Percentiles rank a stretch among this genome's conserved stretches.
These are phyloP conservation scores for Drosophila ambigua DNA, from an alignment of 1,140 invertebrate genomes.

Conservation along the genomic window DNA sequence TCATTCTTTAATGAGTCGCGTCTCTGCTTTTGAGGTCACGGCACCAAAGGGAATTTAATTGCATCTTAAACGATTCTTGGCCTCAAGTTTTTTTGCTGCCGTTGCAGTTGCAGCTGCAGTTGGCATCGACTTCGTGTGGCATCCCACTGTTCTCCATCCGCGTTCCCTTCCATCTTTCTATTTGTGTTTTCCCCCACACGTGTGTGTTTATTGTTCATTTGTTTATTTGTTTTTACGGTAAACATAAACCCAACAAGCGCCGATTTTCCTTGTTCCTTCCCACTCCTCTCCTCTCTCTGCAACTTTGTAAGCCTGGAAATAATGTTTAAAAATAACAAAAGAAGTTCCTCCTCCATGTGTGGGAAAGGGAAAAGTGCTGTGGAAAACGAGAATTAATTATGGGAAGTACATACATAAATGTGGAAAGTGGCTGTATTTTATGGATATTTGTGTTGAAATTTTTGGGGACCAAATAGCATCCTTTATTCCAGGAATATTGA, in stretches of 20 bases:
- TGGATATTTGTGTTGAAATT: not conserved
- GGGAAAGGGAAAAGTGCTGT: not conserved
- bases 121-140: slow-evolving; percentile 5
- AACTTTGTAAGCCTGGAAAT: slow-evolving; percentile 38
- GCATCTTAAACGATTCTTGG: slow-evolving; percentile 60
- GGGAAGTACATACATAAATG: not conserved
- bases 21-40: slow-evolving; percentile 32
- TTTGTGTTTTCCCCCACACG: slow-evolving; percentile 37
- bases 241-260: slow-evolving; percentile 76
- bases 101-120: slow-evolving; percentile 29
- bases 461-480: too few relatives aligned
- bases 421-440: slow-evolving; percentile 1
- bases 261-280: slow-evolving; percentile 4
- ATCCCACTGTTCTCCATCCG: slow-evolving; percentile 25
- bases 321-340: slow-evolving; percentile 35
- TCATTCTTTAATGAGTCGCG: slow-evolving; percentile 29
- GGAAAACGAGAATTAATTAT: slow-evolving; percentile 1
- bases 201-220: slow-evolving; percentile 61
- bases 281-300: slow-evolving; percentile 11
- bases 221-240: slow-evolving; percentile 71
- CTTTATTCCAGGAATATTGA: too few relatives aligned
- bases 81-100: slow-evolving; percentile 25
- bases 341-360: slow-evolving; percentile 14
- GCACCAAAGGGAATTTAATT: slow-evolving; percentile 45
- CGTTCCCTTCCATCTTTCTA: slow-evolving; percentile 28